Evolutionary conservation across 2,113 vertebrate genomes (phyloP).

Genomic region (Steatornis caripensis): DNA sequence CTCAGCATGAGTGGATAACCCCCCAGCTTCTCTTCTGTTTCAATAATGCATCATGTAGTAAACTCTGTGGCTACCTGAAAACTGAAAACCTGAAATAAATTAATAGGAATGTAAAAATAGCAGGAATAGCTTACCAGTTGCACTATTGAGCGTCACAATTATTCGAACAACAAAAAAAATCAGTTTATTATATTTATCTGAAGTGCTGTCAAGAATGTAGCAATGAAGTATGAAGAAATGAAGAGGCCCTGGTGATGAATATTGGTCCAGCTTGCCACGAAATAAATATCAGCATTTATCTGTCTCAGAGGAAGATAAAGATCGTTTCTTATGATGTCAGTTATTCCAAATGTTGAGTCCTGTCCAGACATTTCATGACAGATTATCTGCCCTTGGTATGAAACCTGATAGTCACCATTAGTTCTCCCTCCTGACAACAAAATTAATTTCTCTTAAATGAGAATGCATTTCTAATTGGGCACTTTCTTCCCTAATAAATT

Average conservation of each 20-base stretch:
- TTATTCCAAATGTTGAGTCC: not conserved
- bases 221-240: not conserved
- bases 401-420: not conserved
- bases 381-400: not conserved
- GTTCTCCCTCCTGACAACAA: conserved; percentile 10
- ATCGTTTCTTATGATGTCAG: not conserved
- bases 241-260: conserved; percentile 12
- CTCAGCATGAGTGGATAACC: not conserved
- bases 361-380: not conserved
- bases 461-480: conserved; percentile 28
- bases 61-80: not conserved
- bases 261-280: conserved; percentile 13
- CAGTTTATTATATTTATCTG: conserved; percentile 40
- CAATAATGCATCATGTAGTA: not conserved
- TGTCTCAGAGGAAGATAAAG: conserved; percentile 4
- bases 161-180: not conserved
- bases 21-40: not conserved
- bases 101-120: conserved; percentile 21
- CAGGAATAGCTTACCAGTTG: not conserved
- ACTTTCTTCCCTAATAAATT: conserved; percentile 33
- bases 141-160: not conserved
- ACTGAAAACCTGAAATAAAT: conserved; percentile 27
- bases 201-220: conserved; percentile 15
- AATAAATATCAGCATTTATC: conserved; percentile 36
- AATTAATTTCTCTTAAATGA: conserved; percentile 37